Evolutionary conservation across 2,888 invertebrate genomes (phyloP).

Genomic region (Pecten maximus): DNA sequence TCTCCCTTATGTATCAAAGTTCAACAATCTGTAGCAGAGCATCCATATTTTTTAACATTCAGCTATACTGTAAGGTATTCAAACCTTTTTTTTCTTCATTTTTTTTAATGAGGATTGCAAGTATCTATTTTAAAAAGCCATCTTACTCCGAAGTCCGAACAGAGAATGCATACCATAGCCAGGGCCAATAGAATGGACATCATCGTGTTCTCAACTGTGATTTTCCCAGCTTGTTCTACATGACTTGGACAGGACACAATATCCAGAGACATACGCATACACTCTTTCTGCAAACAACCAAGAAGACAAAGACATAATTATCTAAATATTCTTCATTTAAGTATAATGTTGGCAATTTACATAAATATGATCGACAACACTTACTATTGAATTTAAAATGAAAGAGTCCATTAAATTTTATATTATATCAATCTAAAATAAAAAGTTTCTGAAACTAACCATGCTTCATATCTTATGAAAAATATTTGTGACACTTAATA

Average conservation of each 20-base stretch:
- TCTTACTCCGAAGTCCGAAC: not conserved
- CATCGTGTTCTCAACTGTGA: slow-evolving; percentile 94
- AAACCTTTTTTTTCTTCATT: no score
- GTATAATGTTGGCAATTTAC: not conserved
- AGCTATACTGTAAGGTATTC: no score
- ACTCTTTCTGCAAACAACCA: slow-evolving; percentile 84
- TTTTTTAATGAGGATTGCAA: no score
- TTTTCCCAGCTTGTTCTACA: slow-evolving; percentile 93
- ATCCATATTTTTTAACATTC: no score
- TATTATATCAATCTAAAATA: no score
- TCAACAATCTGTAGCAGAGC: no score
- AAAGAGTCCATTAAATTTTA: no score
- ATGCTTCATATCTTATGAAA: no score
- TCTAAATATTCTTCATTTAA: not conserved
- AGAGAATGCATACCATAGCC: slow-evolving; percentile 86
- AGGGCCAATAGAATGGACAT: slow-evolving; percentile 92
- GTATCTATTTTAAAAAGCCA: not conserved
- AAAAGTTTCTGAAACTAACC: no score
- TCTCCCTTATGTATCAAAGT: not conserved
- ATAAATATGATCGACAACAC: no score
- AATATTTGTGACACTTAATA: no score
- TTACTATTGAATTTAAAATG: no score
- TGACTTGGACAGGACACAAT: slow-evolving; percentile 87
- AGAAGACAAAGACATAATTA: not conserved
- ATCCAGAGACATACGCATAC: slow-evolving; percentile 88